phyloP scores from a whole-genome alignment of 2,888 invertebrate species.

The Diaprepes abbreviatus region DNA sequence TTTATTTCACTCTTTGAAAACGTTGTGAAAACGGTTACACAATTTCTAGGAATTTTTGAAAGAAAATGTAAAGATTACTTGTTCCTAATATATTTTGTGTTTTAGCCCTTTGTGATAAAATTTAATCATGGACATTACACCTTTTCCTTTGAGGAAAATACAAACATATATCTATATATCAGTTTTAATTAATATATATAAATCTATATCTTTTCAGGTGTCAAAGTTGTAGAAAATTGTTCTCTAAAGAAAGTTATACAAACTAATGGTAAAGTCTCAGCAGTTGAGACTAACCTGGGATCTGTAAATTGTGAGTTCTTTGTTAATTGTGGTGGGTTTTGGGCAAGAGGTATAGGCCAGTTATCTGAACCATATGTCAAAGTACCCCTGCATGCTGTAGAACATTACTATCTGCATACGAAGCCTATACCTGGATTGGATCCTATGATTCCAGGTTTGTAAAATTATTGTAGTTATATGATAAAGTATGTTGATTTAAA shows the following conservation, averaged over 20 bases:
- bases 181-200: too few relatives aligned
- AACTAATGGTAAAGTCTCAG: constrained; percentile 76
- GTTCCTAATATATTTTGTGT: too few relatives aligned
- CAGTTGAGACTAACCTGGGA: constrained; percentile 84
- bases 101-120: too few relatives aligned
- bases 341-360: constrained; percentile 92
- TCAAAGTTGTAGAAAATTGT: constrained; percentile 84
- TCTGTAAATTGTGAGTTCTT: constrained; percentile 89
- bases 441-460: constrained; percentile 83
- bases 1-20: too few relatives aligned
- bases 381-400: constrained; percentile 91
- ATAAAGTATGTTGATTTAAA: too few relatives aligned
- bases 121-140: too few relatives aligned
- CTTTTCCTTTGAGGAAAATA: too few relatives aligned
- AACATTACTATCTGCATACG: constrained; percentile 94
- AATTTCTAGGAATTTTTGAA: too few relatives aligned
- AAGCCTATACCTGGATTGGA: constrained; percentile 83
- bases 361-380: constrained; percentile 88
- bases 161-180: too few relatives aligned
- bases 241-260: constrained; percentile 78
- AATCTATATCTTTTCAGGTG: constrained; percentile 73
- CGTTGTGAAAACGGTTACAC: too few relatives aligned
- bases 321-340: constrained; percentile 96
- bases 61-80: too few relatives aligned
- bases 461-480: constrained; percentile 75